Percentiles rank a stretch among this genome's conserved stretches.
phyloP scores from a whole-genome alignment of 2,797 vertebrate genomes.

The Chrysocyon brachyurus region DNA sequence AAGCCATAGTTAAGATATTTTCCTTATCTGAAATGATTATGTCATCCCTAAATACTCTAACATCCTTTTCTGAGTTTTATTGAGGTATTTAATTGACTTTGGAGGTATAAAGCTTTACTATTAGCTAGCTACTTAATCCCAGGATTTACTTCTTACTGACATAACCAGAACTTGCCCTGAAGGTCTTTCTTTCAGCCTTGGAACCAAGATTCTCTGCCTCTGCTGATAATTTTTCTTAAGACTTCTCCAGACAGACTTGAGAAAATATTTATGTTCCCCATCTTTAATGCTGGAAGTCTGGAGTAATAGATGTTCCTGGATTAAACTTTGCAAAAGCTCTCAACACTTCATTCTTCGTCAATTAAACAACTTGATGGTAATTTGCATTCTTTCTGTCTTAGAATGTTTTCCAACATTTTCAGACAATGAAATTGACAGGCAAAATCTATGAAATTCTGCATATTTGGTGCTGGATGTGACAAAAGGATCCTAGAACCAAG shows the following conservation, averaged over 20 bases:
- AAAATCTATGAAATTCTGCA: background rate
- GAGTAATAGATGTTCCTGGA: background rate
- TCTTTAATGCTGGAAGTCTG: background rate
- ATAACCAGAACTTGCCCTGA: background rate
- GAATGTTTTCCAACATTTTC: background rate
- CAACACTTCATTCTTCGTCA: background rate
- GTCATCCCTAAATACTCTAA: background rate
- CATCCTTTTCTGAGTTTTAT: background rate
- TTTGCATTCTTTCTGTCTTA: background rate
- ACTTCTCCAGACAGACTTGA: background rate
- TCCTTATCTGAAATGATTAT: background rate
- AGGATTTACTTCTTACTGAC: background rate
- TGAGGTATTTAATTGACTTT: constrained; percentile 1
- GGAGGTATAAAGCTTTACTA: background rate
- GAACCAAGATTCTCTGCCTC: background rate
- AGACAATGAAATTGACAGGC: background rate
- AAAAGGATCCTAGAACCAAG: background rate
- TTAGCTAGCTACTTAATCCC: background rate
- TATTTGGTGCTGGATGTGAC: background rate
- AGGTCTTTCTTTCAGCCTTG: background rate
- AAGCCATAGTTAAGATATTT: background rate
- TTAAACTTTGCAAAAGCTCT: background rate
- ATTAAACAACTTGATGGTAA: background rate
- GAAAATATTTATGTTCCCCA: background rate
- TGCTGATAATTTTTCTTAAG: background rate